Evolutionary conservation across 1,140 invertebrate genomes (phyloP), one percentile per base, ranked within the genome.

Genomic region (Trichogramma pretiosum): DNA sequence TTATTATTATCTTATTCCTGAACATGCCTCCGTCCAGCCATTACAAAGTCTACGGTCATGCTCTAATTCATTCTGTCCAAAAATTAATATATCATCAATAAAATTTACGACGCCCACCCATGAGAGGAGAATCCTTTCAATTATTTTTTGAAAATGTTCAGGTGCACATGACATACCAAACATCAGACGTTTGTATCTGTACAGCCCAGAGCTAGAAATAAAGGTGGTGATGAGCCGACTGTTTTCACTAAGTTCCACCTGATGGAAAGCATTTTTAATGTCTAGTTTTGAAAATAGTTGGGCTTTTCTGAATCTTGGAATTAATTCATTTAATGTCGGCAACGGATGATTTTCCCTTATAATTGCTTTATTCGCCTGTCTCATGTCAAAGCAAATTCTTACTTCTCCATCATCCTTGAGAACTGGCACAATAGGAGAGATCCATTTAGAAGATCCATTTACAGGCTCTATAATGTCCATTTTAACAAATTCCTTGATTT

Each of bases 301-400:
- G 8, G 36, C 44, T 3, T 28, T 38, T 11, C 16, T 21, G 21
- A 53, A 14, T 33, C 39, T 39, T 10, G 39, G 24, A 5, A 46
- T 24, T 17, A 50, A 41, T 19, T 50, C 43, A 3, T 50, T 24
- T 16, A 49, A 14, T 26, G 24, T 34, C 7, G 46, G 41, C 18
- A 55, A 37, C 3, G 44, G 53, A 22, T 47, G 48, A 7, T 50
- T 33, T 5, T 26, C 37, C 14, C 33, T 40, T 22, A 44, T 30
- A 26, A 70, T 64, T 1, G 67, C 67, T 55, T 57, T 34, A 47
- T 65, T 67, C 1, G 62, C 67, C 26, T 49, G 14, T 17, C 67
- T 48, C 62, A 71, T 66, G 42, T 71, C 63, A 3, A 70, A 36
- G 49, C 64, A 67, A 21, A 72, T 42, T 13, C 65, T 44, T 5